phyloP scores from a whole-genome alignment of 2,888 invertebrate species.

The Caradrina kadenii region DNA sequence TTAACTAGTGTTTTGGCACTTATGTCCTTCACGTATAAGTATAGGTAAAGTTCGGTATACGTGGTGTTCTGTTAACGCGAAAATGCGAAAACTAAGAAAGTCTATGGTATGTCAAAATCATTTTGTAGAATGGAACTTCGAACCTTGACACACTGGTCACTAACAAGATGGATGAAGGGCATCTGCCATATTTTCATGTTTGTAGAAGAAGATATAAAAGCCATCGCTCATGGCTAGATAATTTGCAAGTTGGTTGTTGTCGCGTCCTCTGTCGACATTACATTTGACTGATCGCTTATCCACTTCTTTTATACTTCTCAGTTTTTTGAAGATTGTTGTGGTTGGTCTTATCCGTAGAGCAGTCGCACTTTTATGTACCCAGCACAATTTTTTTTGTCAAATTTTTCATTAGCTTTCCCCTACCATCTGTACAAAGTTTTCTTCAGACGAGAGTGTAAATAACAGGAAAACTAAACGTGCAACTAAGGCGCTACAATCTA shows the following conservation, averaged over 20 bases:
- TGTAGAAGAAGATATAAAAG: constrained; percentile 56
- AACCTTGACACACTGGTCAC: constrained; percentile 46
- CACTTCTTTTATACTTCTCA: constrained; percentile 29
- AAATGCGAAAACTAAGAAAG: neutral
- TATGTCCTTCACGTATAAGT: constrained; percentile 13
- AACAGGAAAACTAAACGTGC: constrained; percentile 5
- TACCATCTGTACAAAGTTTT: neutral
- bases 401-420: neutral
- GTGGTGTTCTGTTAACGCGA: neutral
- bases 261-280: constrained; percentile 46
- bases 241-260: constrained; percentile 70
- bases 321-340: constrained; percentile 26
- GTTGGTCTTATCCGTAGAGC: neutral
- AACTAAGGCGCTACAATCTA: constrained; percentile 22
- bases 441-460: neutral
- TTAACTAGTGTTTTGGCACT: constrained; percentile 26
- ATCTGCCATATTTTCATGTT: constrained; percentile 62
- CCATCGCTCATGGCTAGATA: constrained; percentile 70
- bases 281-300: constrained; percentile 62
- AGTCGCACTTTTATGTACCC: neutral
- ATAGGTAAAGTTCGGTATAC: too few relatives aligned
- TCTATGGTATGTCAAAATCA: neutral
- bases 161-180: constrained; percentile 69
- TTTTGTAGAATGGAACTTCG: neutral
- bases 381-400: neutral